These are phyloP conservation scores for Chrysolina americana DNA, from an alignment of 2,888 invertebrate genomes.

Conservation along the genomic window DNA sequence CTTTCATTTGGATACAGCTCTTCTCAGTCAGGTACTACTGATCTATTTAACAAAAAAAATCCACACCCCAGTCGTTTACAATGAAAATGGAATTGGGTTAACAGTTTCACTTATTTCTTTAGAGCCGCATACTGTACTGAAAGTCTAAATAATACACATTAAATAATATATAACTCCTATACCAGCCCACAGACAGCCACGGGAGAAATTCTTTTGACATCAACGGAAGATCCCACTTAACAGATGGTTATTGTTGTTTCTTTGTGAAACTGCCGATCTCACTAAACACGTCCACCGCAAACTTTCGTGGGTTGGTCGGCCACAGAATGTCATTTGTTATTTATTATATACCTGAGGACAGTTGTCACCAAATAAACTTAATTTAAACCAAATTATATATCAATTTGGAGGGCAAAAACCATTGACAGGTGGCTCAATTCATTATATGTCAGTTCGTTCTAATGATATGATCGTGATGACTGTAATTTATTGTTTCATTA, in stretches of 20 bases:
- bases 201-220: slow-evolving; percentile 10
- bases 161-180: background rate
- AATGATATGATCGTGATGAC: slow-evolving; percentile 23
- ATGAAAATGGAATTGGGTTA: too few species aligned
- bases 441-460: slow-evolving; percentile 24
- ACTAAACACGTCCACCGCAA: slow-evolving; percentile 28
- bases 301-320: slow-evolving; percentile 18
- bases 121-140: background rate
- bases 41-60: too few species aligned
- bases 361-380: slow-evolving; percentile 36
- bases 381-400: slow-evolving; percentile 34
- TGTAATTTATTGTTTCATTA: slow-evolving; percentile 26
- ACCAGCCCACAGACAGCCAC: slow-evolving; percentile 17
- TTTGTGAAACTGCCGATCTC: slow-evolving; percentile 24
- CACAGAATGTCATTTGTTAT: slow-evolving; percentile 25
- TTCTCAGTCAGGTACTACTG: too few species aligned
- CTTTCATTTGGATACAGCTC: too few species aligned
- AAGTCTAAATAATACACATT: background rate
- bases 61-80: too few species aligned
- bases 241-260: slow-evolving; percentile 30
- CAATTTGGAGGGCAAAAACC: slow-evolving; percentile 27
- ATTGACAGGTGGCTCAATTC: slow-evolving; percentile 32
- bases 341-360: slow-evolving; percentile 29
- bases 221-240: slow-evolving; percentile 6
- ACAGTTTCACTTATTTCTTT: too few species aligned